A percentile compares a stretch with the other conserved stretches of the same genome.
Conservation (phyloP, 1,140 invertebrate genomes). For the Micrasema minimum region DNA sequence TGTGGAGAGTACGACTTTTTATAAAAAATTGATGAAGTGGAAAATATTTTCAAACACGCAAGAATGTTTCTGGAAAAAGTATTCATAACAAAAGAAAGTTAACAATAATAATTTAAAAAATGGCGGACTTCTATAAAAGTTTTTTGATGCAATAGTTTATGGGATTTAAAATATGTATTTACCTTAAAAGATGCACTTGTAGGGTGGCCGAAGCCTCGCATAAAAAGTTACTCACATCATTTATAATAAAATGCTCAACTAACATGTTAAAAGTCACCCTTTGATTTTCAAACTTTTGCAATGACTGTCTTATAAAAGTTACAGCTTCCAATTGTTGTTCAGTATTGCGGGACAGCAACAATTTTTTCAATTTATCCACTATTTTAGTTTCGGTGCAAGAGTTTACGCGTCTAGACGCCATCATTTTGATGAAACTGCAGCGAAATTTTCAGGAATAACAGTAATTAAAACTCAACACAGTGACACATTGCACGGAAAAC, state of each 20-base stretch:
- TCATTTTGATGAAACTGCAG: background rate
- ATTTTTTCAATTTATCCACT: slow-evolving; percentile 47
- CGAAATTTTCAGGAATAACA: slow-evolving; percentile 1
- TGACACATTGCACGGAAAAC: background rate
- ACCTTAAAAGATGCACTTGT: slow-evolving; percentile 43
- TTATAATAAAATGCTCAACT: slow-evolving; percentile 36
- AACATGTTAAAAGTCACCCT: background rate
- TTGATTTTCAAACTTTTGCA: slow-evolving; percentile 15
- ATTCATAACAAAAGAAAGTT: no score
- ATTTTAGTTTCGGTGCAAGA: background rate
- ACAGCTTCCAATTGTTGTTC: slow-evolving; percentile 43
- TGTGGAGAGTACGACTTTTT: slow-evolving; percentile 42
- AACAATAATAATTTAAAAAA: no score
- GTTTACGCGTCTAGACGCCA: background rate
- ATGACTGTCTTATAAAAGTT: slow-evolving; percentile 28
- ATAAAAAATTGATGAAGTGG: slow-evolving; percentile 37
- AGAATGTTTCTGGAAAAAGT: slow-evolving; percentile 45
- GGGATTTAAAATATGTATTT: no score
- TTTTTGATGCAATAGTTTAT: no score
- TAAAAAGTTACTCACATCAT: slow-evolving; percentile 46
- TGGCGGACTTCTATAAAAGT: no score
- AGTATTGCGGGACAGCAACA: slow-evolving; percentile 47
- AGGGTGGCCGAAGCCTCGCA: slow-evolving; percentile 49
- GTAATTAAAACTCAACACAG: background rate
- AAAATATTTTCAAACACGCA: slow-evolving; percentile 44